These are phyloP conservation scores for Pollenia labialis DNA, from an alignment of 2,888 invertebrate genomes.

Conservation along the genomic window DNA sequence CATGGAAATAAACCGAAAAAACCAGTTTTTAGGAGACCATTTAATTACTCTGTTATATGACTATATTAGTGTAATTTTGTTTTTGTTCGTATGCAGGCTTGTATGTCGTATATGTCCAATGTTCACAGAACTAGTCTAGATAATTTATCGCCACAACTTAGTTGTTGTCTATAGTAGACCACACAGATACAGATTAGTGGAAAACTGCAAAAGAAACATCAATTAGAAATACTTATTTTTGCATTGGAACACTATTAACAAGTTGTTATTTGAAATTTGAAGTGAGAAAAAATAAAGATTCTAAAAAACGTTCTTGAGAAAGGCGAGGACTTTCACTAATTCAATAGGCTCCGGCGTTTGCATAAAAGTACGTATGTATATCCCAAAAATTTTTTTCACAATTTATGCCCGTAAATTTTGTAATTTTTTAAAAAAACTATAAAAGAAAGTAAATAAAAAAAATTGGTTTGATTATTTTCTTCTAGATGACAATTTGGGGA, in stretches of 20 bases:
- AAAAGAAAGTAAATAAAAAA: too few relatives aligned
- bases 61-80: neutral
- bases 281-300: neutral
- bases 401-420: too few relatives aligned
- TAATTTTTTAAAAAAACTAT: too few relatives aligned
- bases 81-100: constrained; percentile 15
- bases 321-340: too few relatives aligned
- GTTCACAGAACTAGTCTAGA: constrained; percentile 64
- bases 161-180: constrained; percentile 66
- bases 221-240: neutral
- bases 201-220: neutral
- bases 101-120: constrained; percentile 62
- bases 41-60: constrained; percentile 63
- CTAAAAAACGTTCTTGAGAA: neutral
- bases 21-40: constrained; percentile 62
- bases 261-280: neutral
- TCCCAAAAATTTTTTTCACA: too few relatives aligned
- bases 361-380: too few relatives aligned
- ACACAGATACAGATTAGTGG: constrained; percentile 47
- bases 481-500: too few relatives aligned
- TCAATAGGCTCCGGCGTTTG: too few relatives aligned
- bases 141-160: constrained; percentile 68
- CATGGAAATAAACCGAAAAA: constrained; percentile 24
- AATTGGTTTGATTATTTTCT: too few relatives aligned
- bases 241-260: too few relatives aligned